Evolutionary conservation across 2,888 invertebrate genomes (phyloP).

Genomic region (Amphipoea oculea): DNA sequence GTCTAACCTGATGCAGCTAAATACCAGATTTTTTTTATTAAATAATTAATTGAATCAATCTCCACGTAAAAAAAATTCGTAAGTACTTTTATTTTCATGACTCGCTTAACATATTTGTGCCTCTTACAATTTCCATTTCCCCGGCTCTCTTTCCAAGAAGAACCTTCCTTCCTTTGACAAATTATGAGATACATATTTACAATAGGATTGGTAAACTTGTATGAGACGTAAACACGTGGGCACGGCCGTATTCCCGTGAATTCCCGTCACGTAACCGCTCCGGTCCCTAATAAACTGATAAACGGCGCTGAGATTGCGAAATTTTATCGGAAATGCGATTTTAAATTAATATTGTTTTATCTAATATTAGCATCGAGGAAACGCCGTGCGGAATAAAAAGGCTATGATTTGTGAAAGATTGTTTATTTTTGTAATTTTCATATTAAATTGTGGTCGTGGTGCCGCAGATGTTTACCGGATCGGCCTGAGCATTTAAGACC

Average conservation of each 20-base stretch:
- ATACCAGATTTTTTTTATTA: too few relatives aligned
- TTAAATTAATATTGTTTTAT: conserved; percentile 68
- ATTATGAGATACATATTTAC: conserved; percentile 58
- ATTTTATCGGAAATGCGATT: conserved; percentile 64
- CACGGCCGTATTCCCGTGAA: conserved; percentile 47
- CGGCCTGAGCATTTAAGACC: not conserved
- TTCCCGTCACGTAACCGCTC: conserved; percentile 57
- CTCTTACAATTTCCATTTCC: conserved; percentile 22
- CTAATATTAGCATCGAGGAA: conserved; percentile 58
- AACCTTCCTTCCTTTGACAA: conserved; percentile 33
- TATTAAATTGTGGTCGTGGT: conserved; percentile 34
- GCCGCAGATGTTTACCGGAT: not conserved
- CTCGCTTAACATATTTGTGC: conserved; percentile 1
- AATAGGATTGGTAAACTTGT: conserved; percentile 41
- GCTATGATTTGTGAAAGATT: conserved; percentile 34
- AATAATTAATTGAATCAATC: not conserved
- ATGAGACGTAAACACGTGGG: conserved; percentile 29
- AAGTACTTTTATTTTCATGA: not conserved
- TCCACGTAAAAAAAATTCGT: not conserved
- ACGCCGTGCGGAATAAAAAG: conserved; percentile 56
- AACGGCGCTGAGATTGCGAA: conserved; percentile 57
- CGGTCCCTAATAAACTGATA: conserved; percentile 62
- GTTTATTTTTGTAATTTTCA: conserved; percentile 50
- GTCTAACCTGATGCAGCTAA: too few relatives aligned
- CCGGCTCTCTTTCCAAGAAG: not conserved